These are phyloP conservation scores for Uloborus plumipes DNA, from an alignment of 2,888 invertebrate genomes.

Conservation along the genomic window DNA sequence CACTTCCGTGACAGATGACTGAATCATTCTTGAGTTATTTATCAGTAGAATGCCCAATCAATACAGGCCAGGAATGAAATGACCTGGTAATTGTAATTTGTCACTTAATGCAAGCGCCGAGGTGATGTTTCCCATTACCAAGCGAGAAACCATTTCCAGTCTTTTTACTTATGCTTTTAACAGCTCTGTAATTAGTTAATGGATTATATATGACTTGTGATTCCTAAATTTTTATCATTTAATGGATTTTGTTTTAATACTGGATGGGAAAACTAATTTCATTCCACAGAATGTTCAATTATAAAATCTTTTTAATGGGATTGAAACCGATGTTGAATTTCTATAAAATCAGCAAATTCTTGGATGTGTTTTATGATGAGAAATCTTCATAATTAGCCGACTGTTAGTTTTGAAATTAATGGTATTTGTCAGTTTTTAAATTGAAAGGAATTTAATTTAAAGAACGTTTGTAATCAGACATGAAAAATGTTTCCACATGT, in stretches of 20 bases:
- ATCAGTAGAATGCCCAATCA: slow-evolving; percentile 39
- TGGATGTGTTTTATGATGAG: slow-evolving; percentile 19
- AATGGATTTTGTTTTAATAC: slow-evolving; percentile 44
- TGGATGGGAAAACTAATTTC: slow-evolving; percentile 20
- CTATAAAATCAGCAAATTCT: slow-evolving; percentile 16
- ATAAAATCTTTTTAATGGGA: slow-evolving; percentile 9
- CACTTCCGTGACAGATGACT: slow-evolving; percentile 34
- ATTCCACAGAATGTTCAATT: neutral
- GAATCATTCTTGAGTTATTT: slow-evolving; percentile 40
- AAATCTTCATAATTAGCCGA: neutral
- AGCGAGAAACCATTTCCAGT: slow-evolving; percentile 28
- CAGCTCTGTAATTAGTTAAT: slow-evolving; percentile 50
- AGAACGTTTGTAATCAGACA: too few species aligned
- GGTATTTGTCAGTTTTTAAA: too few species aligned
- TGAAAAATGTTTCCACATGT: too few species aligned
- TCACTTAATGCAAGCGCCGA: slow-evolving; percentile 45
- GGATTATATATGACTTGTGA: slow-evolving; percentile 30
- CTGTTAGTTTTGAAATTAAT: too few species aligned
- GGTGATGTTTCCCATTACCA: slow-evolving; percentile 43
- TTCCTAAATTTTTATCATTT: slow-evolving; percentile 48
- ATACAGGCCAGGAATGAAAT: slow-evolving; percentile 34
- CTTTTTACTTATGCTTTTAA: slow-evolving; percentile 23
- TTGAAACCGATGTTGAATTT: slow-evolving; percentile 22
- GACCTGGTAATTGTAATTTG: slow-evolving; percentile 48
- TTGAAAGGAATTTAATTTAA: too few species aligned